These are phyloP conservation scores for Automeris io DNA, from an alignment of 2,888 invertebrate genomes.

Conservation along the genomic window DNA sequence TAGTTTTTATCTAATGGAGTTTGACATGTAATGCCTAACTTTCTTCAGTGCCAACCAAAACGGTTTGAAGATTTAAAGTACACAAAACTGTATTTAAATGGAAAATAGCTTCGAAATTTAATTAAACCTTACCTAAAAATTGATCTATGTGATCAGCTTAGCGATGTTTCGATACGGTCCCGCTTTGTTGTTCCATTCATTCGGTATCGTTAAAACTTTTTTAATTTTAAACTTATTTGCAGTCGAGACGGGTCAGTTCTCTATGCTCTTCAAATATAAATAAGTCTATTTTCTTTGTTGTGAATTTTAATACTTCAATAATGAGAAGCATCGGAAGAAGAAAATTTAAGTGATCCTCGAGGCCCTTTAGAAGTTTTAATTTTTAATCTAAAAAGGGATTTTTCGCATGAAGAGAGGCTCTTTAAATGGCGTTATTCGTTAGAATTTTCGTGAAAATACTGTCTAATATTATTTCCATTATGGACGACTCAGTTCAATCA, in stretches of 20 bases:
- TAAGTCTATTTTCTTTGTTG: conserved; percentile 10
- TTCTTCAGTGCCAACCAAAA: too few relatives aligned
- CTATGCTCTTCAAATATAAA: conserved; percentile 4
- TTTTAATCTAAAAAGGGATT: too few relatives aligned
- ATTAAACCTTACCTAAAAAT: conserved; percentile 3
- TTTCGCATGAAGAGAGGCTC: too few relatives aligned
- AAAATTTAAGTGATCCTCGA: not conserved
- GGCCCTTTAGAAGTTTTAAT: not conserved
- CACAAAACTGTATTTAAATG: too few relatives aligned
- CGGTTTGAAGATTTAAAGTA: too few relatives aligned
- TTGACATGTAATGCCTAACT: too few relatives aligned
- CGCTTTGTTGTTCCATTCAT: not conserved
- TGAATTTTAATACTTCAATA: conserved; percentile 12
- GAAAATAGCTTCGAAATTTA: too few relatives aligned
- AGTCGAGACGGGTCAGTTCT: conserved; percentile 11
- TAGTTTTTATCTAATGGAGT: too few relatives aligned
- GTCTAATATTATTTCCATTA: too few relatives aligned
- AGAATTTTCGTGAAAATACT: too few relatives aligned
- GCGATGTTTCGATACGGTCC: not conserved
- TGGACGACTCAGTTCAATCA: too few relatives aligned
- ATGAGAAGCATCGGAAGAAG: not conserved
- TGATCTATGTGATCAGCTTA: not conserved
- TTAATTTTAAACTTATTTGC: conserved; percentile 32
- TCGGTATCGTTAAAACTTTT: conserved; percentile 25
- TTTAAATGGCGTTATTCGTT: too few relatives aligned